phyloP scores from a whole-genome alignment of 2,797 vertebrate species.

The Arnoldichthys spilopterus region DNA sequence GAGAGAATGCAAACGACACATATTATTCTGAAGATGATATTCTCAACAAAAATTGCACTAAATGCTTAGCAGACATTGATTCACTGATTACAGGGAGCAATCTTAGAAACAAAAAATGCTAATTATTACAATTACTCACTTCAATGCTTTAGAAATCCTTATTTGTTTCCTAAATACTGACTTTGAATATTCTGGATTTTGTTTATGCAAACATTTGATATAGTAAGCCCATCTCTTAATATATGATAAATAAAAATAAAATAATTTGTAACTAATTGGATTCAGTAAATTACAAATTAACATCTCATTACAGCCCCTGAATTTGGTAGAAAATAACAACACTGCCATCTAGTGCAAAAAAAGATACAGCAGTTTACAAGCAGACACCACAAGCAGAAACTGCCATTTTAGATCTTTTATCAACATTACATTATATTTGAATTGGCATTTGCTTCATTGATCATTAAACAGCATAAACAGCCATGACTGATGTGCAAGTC shows the following conservation, averaged over 20 bases:
- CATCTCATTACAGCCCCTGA: neutral
- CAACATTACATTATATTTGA: neutral
- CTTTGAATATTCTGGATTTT: neutral
- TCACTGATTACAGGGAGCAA: neutral
- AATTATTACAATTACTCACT: neutral
- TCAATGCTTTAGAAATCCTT: neutral
- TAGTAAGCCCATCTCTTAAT: neutral
- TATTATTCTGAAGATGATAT: neutral
- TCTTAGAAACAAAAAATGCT: neutral
- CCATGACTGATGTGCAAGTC: neutral
- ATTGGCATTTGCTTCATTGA: neutral
- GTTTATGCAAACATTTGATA: conserved; percentile 9
- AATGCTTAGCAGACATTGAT: neutral
- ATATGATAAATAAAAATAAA: conserved; percentile 7
- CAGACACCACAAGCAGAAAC: neutral
- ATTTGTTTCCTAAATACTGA: neutral
- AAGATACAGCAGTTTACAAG: neutral
- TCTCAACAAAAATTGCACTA: neutral
- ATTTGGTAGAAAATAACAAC: conserved; percentile 52
- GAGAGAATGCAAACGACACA: neutral
- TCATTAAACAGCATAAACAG: neutral
- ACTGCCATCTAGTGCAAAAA: conserved; percentile 74
- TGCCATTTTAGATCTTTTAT: neutral
- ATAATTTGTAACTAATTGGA: conserved; percentile 2
- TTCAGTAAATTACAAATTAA: conserved; percentile 7